phyloP scores from a whole-genome alignment of 2,888 invertebrate species.

The Amitus sp. region DNA sequence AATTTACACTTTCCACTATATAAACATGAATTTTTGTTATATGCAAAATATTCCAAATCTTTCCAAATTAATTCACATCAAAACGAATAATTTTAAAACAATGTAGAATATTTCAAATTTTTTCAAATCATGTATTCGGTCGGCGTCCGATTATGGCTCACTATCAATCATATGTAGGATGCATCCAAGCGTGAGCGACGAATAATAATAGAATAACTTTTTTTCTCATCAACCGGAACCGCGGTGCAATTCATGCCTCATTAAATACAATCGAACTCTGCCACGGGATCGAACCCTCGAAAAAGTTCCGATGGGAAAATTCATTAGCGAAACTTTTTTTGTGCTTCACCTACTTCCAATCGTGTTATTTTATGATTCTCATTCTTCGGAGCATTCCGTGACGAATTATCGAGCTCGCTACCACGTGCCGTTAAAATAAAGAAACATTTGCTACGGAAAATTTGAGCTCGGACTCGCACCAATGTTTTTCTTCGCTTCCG shows the following conservation, averaged over 20 bases:
- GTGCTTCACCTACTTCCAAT: neutral
- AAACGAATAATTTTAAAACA: too few species aligned
- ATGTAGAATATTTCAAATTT: too few species aligned
- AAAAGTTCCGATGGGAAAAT: slow-evolving; percentile 10
- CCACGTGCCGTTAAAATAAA: slow-evolving; percentile 12
- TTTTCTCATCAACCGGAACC: neutral
- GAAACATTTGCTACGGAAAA: slow-evolving; percentile 25
- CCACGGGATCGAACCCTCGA: slow-evolving; percentile 1
- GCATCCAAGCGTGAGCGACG: slow-evolving; percentile 18
- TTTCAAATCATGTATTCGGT: too few species aligned
- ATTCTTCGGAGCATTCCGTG: slow-evolving; percentile 7
- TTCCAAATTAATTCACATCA: too few species aligned
- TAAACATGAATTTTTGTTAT: too few species aligned
- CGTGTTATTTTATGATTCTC: too few species aligned
- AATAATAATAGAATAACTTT: slow-evolving; percentile 10
- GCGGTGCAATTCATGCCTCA: slow-evolving; percentile 25
- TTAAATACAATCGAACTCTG: slow-evolving; percentile 9
- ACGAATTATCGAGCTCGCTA: slow-evolving; percentile 21
- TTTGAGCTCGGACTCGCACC: neutral
- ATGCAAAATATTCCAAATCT: too few species aligned
- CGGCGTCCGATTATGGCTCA: too few species aligned
- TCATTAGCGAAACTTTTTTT: slow-evolving; percentile 4
- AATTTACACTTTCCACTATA: too few species aligned
- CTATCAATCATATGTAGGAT: slow-evolving; percentile 18
- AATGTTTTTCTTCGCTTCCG: neutral